Evolutionary conservation across 2,797 vertebrate species (phyloP), one percentile per base, ranked within the genome.

Genomic region (Lycodopsis pacificus): DNA sequence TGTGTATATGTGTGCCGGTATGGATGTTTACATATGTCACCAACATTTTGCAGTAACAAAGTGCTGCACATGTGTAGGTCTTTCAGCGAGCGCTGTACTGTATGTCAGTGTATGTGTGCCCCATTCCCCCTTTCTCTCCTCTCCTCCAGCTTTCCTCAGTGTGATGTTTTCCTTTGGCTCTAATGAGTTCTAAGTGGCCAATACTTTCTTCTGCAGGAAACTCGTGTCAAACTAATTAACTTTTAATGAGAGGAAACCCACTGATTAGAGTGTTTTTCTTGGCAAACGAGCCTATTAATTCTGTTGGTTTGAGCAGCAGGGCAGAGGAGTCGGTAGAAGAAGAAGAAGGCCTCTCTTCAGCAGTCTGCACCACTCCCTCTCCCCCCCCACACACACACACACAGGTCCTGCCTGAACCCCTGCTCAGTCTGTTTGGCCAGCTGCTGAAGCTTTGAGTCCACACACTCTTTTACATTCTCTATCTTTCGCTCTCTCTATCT

Each of bases 261-360:
- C 94, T 96, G 96, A 96, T 96, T 96, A 96, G 95, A 95, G 95
- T 96, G 96, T 96, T 97, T 96, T 96, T 94, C 90, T 94, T 96
- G 96, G 96, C 96, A 94, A 94, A 94, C 85, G 77, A 95, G 94
- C 90, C 95, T 93, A 95, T 96, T 96, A 95, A 96, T 96, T 94
- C 93, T 96, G 94, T 92, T 92, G 87, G 91, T 94, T 92, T 90
- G 89, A 95, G 93, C 94, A 94, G 86, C 80, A 70, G 86, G 86
- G 81, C 89, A 66, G 81, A 89, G 82, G 87, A 94, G 90, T 85
- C 76, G 81, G 86, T 27, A 82, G 65, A 87, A 87, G 89, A 85
- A 87, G 89, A 85, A 89, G 87, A 92, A 94, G 90, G 84, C 82
- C 88, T 89, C 86, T 83, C 84, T 77, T 88, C 77, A 79, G 79